A percentile compares a stretch with the other conserved stretches of the same genome.
Conservation (phyloP, 2,113 vertebrate species). For the Pollachius pollachius region DNA sequence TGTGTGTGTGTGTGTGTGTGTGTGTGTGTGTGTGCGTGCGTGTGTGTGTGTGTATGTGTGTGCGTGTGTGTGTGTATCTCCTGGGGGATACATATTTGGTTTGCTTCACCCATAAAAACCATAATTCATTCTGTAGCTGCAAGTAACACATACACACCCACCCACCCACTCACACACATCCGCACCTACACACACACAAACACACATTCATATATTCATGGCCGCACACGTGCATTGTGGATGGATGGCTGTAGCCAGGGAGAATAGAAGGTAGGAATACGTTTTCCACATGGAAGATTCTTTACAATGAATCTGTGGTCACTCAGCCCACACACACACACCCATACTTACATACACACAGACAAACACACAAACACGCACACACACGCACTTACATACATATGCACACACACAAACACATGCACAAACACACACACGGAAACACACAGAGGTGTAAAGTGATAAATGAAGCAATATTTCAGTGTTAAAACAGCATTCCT, state of each 20-base stretch:
- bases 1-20: conserved; percentile 13
- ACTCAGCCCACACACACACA: conserved; percentile 31
- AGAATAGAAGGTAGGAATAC: conserved; percentile 47
- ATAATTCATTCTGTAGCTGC: conserved; percentile 37
- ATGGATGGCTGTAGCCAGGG: conserved; percentile 52
- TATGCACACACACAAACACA: conserved; percentile 1
- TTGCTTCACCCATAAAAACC: background rate
- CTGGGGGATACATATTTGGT: background rate
- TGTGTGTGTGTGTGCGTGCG: background rate
- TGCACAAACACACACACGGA: conserved; percentile 3
- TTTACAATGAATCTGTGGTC: conserved; percentile 63
- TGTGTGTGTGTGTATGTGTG: background rate
- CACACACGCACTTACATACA: background rate
- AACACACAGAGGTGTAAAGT: conserved; percentile 26
- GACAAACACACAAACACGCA: background rate
- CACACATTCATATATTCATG: conserved; percentile 20
- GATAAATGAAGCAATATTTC: conserved; percentile 70
- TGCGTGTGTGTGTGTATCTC: conserved; percentile 3
- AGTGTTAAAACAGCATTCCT: conserved; percentile 53
- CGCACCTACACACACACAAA: conserved; percentile 10
- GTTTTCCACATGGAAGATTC: conserved; percentile 62
- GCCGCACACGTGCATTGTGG: conserved; percentile 14
- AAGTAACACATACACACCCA: conserved; percentile 17
- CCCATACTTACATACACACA: background rate
- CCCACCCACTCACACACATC: conserved; percentile 4